Percentiles rank a stretch among this genome's conserved stretches.
phyloP scores from a whole-genome alignment of 1,140 invertebrate species.

The Aricia agestis region DNA sequence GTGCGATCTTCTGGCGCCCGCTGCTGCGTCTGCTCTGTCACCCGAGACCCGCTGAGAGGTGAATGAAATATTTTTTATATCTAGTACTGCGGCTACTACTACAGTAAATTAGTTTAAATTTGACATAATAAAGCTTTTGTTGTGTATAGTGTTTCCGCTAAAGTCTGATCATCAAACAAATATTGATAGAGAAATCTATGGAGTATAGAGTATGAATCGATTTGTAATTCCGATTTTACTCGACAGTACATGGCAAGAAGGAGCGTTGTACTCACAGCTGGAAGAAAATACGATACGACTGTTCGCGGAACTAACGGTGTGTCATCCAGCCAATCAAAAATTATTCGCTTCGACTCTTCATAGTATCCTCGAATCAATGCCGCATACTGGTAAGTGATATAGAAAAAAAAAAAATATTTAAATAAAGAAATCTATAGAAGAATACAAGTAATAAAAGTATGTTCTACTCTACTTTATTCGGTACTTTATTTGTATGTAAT shows the following conservation, averaged over 20 bases:
- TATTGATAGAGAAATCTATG: too few species aligned
- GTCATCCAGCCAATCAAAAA: constrained; percentile 90
- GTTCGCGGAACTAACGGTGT: constrained; percentile 87
- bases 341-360: constrained; percentile 87
- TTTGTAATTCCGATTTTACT: background rate
- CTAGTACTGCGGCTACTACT: too few species aligned
- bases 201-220: too few species aligned
- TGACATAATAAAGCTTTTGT: too few species aligned
- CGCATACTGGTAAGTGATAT: constrained; percentile 40
- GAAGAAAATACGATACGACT: constrained; percentile 86
- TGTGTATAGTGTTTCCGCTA: too few species aligned
- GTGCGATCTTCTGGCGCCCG: constrained; percentile 89
- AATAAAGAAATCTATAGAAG: too few species aligned
- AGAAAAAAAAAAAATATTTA: too few species aligned
- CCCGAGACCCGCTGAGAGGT: constrained; percentile 72
- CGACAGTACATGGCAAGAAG: constrained; percentile 74
- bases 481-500: too few species aligned
- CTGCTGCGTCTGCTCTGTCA: constrained; percentile 85
- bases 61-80: background rate
- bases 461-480: too few species aligned
- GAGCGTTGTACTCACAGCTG: constrained; percentile 78
- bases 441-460: too few species aligned
- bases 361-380: constrained; percentile 79
- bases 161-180: too few species aligned
- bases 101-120: too few species aligned